Evolutionary conservation across 2,113 vertebrate genomes (phyloP), one percentile per base, ranked within the genome.

Genomic region (Ornithorhynchus anatinus): DNA sequence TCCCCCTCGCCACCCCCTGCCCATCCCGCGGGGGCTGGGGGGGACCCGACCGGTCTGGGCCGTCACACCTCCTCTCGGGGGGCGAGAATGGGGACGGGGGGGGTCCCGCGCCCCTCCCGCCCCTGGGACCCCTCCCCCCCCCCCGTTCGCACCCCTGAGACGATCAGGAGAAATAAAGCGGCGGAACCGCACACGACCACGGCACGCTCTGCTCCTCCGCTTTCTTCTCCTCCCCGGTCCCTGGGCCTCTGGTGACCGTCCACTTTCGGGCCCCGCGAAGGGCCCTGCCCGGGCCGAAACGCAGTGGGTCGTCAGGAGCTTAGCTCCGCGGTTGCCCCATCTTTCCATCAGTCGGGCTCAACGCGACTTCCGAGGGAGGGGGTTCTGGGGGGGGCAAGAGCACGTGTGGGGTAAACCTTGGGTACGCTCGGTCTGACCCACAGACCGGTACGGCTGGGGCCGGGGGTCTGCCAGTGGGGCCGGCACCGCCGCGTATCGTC

Each of bases 91-190:
- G 15, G 47, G 35, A 17, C 50, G n/a, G 81, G 76, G 61, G 63
- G 81, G 85, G 79, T 13, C 39, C 33, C 9, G 23, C 12, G 42
- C 10, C 57, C n/a, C 31, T 9, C 7, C 65, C 69, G 45, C 63
- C 52, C 50, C 40, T 70, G 8, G 81, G 3, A 7, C 32, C 14
- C 65, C 64, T 68, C 64, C 63, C 71, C 19, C 25, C 57, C 89
- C 76, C 74, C 85, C 89, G 64, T 81, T 72, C 68, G 77, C 68
- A 19, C 5, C 78, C 75, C 77, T 81, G 75, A 85, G 72, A 83
- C 85, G 79, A 72, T 82, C 82, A 87, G 85, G 85, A 87, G 85
- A 83, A 87, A 87, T 87, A 87, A 87, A 87, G 85, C 75, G 72
- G 85, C 82, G 81, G 85, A 83, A 27, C 23, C 25, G 19, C 23